These are phyloP conservation scores for Punctoribates punctum DNA, from an alignment of 2,888 invertebrate genomes.

Conservation along the genomic window DNA sequence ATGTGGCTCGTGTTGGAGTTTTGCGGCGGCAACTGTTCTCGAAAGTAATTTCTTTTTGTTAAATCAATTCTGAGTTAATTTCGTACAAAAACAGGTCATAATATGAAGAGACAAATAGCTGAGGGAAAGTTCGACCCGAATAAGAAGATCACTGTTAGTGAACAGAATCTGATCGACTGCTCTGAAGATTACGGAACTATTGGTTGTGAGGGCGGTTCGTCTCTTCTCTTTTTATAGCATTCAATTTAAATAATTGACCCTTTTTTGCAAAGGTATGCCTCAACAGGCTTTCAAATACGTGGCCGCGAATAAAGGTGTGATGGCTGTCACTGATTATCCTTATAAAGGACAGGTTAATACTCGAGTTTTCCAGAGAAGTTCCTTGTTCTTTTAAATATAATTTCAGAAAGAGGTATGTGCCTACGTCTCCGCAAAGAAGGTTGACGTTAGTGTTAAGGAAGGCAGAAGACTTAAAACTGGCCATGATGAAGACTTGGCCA, in stretches of 20 bases:
- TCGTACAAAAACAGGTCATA: not conserved
- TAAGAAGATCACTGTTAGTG: slow-evolving; percentile 74
- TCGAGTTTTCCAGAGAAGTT: too few relatives aligned
- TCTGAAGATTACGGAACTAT: slow-evolving; percentile 61
- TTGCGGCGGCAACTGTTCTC: slow-evolving; percentile 67
- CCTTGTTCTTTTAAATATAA: not conserved
- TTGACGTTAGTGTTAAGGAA: not conserved
- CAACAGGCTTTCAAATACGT: slow-evolving; percentile 14
- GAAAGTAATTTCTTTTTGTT: not conserved
- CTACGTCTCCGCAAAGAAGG: not conserved
- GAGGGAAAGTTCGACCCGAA: not conserved
- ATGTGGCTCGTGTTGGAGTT: slow-evolving; percentile 90
- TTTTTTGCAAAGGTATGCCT: not conserved
- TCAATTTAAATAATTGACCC: not conserved
- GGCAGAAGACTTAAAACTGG: not conserved
- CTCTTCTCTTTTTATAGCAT: not conserved
- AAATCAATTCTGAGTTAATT: not conserved
- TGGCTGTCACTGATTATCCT: not conserved
- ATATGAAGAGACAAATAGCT: slow-evolving; percentile 11
- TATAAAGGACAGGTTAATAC: not conserved
- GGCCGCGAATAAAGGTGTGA: not conserved
- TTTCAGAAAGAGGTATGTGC: too few relatives aligned
- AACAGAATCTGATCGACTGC: slow-evolving; percentile 89
- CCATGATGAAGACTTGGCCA: not conserved
- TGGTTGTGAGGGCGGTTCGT: slow-evolving; percentile 1